These are phyloP conservation scores for Chrysomela aeneicollis DNA, from an alignment of 2,888 invertebrate species.

Conservation along the genomic window DNA sequence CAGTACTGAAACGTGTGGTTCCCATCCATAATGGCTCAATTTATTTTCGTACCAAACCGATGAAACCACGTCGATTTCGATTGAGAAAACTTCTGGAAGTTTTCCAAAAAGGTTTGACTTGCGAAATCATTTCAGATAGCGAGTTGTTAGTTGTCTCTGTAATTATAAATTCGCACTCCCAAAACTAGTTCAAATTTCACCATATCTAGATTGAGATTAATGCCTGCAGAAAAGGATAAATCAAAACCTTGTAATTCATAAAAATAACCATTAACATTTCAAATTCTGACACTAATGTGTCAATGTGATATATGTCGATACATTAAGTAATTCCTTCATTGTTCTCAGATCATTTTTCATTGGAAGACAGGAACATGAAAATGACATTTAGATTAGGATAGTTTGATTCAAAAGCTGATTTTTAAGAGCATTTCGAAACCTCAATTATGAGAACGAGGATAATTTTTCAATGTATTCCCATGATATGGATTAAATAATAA, in stretches of 20 bases:
- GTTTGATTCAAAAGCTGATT: background rate
- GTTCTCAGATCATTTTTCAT: background rate
- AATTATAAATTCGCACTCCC: background rate
- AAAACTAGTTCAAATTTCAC: background rate
- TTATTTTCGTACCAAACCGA: too few species aligned
- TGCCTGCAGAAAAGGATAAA: background rate
- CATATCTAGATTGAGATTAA: background rate
- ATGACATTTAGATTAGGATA: conserved; percentile 5
- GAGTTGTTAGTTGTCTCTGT: background rate
- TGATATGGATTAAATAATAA: background rate
- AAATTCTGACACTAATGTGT: background rate
- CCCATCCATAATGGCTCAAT: too few species aligned
- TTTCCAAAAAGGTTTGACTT: too few species aligned
- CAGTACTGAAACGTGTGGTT: background rate
- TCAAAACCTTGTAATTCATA: conserved; percentile 1
- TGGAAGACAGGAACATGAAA: background rate
- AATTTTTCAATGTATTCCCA: background rate
- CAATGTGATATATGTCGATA: background rate
- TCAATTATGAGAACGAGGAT: background rate
- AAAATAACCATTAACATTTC: conserved; percentile 2
- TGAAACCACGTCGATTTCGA: too few species aligned
- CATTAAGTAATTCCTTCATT: background rate
- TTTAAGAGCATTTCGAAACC: conserved; percentile 1
- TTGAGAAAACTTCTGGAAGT: too few species aligned
- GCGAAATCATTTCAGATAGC: too few species aligned